Evolutionary conservation across 2,797 vertebrate genomes (phyloP), one percentile per base, ranked within the genome.

Genomic region (Falco cherrug): DNA sequence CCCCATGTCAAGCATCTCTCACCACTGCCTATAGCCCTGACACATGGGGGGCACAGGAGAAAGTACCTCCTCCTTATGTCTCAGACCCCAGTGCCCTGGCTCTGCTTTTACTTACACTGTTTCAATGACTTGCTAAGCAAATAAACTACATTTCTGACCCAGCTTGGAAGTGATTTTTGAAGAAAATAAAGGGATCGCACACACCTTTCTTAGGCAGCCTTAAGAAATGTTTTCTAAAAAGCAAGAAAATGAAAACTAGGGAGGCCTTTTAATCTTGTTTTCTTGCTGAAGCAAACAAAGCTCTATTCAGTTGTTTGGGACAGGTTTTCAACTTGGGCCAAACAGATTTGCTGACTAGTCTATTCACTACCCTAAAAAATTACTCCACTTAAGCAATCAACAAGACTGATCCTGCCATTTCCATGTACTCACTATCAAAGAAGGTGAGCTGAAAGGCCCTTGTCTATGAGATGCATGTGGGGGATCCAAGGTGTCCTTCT

Each of bases 401-500:
- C 96, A 96, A 92, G 93, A 94, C 78, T 53, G 83, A 90, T 96
- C 90, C 77, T 93, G 92, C 87, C 70, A 56, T 80, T 94, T 85
- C 78, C 79, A 43, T 69, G 82, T 47, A 22, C 79, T 97, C 39
- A 45, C 79, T 96, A 81, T 92, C 82, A 93, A 94, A 90, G 78
- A 51, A 93, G 90, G 64, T 64, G 87, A 97, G 73, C 74, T 94
- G 75, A 90, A 96, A 93, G 77, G 61, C 85, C 28, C 33, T 53
- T 56, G 47, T 69, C 9, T 86, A n/a, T 41, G 61, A 95, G 78
- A 69, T 84, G 74, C 13, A n/a, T 74, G 83, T 60, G 85, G 93
- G 87, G 82, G 84, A 96, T 92, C 95, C 85, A 95, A 80, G 56
- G 74, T 89, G 75, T 94, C 93, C 75, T 95, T 96, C 92, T 91